Percentiles rank a stretch among this genome's conserved stretches.
Conservation (phyloP, 92 coral and sea anemone genomes). For the Chrysogorgia sp. region DNA sequence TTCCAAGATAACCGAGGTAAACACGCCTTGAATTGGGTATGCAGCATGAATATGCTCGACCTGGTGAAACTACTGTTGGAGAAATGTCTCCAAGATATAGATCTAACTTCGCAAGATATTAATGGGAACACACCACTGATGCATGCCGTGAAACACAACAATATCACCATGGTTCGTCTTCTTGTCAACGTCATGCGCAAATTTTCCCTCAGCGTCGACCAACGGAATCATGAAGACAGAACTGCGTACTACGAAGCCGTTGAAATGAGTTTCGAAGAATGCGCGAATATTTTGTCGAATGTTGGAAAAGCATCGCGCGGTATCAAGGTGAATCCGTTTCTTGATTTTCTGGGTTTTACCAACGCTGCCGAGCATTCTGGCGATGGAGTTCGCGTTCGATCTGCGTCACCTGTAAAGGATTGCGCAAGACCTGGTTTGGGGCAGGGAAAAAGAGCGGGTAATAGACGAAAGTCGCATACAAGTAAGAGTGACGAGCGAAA, state of each 20-base stretch:
- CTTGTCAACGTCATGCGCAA: constrained; percentile 75
- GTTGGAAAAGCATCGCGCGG: constrained; percentile 78
- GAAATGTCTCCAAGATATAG: constrained; percentile 72
- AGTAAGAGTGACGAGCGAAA: background rate
- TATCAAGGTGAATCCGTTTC: constrained; percentile 89
- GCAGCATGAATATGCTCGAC: constrained; percentile 70
- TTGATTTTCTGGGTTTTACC: constrained; percentile 60
- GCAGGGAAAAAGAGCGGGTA: background rate
- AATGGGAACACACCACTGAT: constrained; percentile 87
- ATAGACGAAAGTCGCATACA: background rate
- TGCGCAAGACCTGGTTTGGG: background rate
- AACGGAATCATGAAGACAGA: constrained; percentile 77
- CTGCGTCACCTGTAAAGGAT: constrained; percentile 1
- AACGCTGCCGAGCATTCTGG: constrained; percentile 7
- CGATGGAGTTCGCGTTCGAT: constrained; percentile 1
- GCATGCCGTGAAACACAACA: constrained; percentile 80
- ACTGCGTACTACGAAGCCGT: constrained; percentile 97
- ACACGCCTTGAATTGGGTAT: constrained; percentile 77
- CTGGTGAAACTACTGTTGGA: constrained; percentile 73
- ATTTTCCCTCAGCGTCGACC: constrained; percentile 80
- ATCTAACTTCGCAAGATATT: constrained; percentile 71
- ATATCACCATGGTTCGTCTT: constrained; percentile 64
- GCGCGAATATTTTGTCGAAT: constrained; percentile 68
- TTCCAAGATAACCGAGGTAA: constrained; percentile 73
- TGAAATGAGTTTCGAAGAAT: constrained; percentile 67